Evolutionary conservation across 1,140 invertebrate genomes (phyloP), one percentile per base, ranked within the genome.

Genomic region (Drosophila cardini): DNA sequence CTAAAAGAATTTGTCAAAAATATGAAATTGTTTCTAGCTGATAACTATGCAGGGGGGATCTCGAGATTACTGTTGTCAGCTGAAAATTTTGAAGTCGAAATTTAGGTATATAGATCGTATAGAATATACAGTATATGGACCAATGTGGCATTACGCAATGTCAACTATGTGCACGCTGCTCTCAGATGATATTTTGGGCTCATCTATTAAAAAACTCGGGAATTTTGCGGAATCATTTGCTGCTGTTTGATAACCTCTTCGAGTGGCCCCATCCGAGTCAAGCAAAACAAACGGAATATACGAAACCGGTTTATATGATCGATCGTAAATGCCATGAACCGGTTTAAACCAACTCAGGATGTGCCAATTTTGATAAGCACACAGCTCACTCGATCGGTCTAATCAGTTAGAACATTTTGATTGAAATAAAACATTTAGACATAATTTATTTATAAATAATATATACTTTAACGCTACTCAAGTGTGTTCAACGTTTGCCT

Each of bases 301-400:
- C 18, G 43, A 60, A 89, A 77, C 82, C 82, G 73, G 87, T 90
- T 90, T 67, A 4, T 10, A 7, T 40, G 21, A 18, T 67, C 43
- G 46, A 30, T 61, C 36, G 72, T 48, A 55, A 46, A 60, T 55
- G 1, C 18, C 0, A 1, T 18, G 50, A 89, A 84, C 85, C 80
- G 71, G 84, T 80, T 89, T 76, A 10, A 75, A 70, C 63, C 70
- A 62, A 71, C 63, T 60, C 48, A 34, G 56, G 48, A 71, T 90
- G 80, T 89, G 77, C 84, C 77, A 89, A 80, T 89, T 89, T 80
- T 75, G 77, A 89, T 87, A 80, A 53, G 43, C 52, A 18, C 4
- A 11, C 0, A 16, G 52, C 15, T 36, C 50, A 65, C 26, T 52
- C 56, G 16, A 30, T 26, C 30, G 16, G 16, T 8, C 7, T 36